Percentiles rank a stretch among this genome's conserved stretches.
These are phyloP conservation scores for Ochropleura plecta DNA, from an alignment of 2,888 invertebrate genomes.

Conservation along the genomic window DNA sequence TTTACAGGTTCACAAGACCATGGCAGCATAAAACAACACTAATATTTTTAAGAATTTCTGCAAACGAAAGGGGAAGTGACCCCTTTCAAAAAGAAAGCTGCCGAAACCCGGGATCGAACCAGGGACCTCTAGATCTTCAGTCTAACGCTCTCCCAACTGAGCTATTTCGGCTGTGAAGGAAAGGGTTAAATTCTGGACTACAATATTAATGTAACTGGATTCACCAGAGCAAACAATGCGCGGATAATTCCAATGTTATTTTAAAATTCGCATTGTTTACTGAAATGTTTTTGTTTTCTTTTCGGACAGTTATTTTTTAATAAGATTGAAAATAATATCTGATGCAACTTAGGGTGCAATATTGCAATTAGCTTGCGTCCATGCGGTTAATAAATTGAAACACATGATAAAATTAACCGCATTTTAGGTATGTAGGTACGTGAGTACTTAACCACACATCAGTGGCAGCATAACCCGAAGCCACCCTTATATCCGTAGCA, in stretches of 20 bases:
- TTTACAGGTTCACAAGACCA: neutral
- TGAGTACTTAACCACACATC: neutral
- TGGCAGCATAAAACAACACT: no score
- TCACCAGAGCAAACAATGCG: neutral
- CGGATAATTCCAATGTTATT: neutral
- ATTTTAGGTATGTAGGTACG: neutral
- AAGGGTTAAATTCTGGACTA: accelerated
- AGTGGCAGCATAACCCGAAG: neutral
- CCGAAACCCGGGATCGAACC: constrained; percentile 81
- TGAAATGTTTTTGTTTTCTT: neutral
- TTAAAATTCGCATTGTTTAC: constrained; percentile 1
- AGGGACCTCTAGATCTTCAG: constrained; percentile 81
- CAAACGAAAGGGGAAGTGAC: neutral
- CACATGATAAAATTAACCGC: no score
- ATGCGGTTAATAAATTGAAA: neutral
- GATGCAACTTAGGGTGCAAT: constrained; percentile 4
- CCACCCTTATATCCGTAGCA: neutral
- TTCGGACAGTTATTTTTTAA: neutral
- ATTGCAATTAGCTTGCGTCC: neutral
- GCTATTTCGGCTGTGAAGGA: constrained; percentile 79
- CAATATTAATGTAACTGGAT: neutral
- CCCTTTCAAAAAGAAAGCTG: constrained; percentile 42
- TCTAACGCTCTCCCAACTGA: constrained; percentile 85
- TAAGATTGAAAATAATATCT: constrained; percentile 9
- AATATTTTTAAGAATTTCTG: neutral